Evolutionary conservation across 2,797 vertebrate genomes (phyloP).

Genomic region (Neosilurus hyrtlii): DNA sequence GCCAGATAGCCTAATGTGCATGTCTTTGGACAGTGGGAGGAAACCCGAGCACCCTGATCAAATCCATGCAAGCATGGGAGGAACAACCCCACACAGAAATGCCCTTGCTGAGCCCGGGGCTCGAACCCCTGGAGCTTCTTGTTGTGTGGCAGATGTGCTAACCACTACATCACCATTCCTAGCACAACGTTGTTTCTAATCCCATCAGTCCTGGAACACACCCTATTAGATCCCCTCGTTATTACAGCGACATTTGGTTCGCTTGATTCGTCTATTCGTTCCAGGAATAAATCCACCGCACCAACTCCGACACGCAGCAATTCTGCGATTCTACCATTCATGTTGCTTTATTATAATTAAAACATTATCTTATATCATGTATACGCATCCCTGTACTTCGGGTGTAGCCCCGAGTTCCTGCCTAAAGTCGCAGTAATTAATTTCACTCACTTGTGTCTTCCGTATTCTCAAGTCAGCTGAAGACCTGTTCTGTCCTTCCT

Average conservation of each 20-base stretch:
- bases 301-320: background rate
- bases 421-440: background rate
- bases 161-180: too few relatives aligned
- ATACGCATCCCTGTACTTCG: background rate
- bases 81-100: too few relatives aligned
- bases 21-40: too few relatives aligned
- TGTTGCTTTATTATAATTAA: background rate
- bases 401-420: background rate
- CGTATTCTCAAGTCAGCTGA: constrained; percentile 94
- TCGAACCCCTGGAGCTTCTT: too few relatives aligned
- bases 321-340: background rate
- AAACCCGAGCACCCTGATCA: too few relatives aligned
- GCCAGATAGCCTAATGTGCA: too few relatives aligned
- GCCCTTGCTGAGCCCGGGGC: too few relatives aligned
- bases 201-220: too few relatives aligned
- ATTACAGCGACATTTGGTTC: background rate
- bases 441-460: constrained; percentile 87
- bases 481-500: constrained; percentile 87
- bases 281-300: background rate
- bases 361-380: background rate
- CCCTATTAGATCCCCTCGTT: background rate
- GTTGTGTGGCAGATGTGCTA: too few relatives aligned
- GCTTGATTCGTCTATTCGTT: too few relatives aligned
- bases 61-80: too few relatives aligned
- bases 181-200: too few relatives aligned